Evolutionary conservation across 2,113 vertebrate species (phyloP).

Genomic region (Gavia stellata): DNA sequence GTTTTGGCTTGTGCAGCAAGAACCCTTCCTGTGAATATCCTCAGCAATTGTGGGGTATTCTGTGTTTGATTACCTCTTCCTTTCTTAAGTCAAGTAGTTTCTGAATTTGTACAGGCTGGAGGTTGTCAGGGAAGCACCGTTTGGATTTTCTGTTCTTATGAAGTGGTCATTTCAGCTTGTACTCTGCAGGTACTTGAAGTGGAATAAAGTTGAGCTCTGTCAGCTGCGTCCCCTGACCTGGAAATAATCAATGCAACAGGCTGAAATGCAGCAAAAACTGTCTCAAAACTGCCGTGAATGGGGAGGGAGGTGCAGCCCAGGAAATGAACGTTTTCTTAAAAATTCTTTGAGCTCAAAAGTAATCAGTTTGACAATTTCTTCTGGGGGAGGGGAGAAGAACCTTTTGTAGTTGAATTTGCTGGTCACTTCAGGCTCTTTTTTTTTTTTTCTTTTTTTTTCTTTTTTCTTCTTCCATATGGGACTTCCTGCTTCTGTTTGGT

Average conservation of each 20-base stretch:
- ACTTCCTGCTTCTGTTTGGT: slow-evolving; percentile 32
- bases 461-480: not conserved
- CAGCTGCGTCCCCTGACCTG: slow-evolving; percentile 44
- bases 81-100: not conserved
- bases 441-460: no score
- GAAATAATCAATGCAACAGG: slow-evolving; percentile 47
- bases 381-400: not conserved
- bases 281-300: not conserved
- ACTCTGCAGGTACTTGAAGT: not conserved
- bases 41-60: not conserved
- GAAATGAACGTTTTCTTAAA: not conserved
- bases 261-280: not conserved
- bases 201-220: slow-evolving; percentile 42
- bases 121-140: not conserved
- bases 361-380: not conserved
- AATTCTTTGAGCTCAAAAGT: not conserved
- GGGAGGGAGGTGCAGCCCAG: not conserved
- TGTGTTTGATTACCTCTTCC: not conserved
- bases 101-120: not conserved
- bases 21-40: not conserved
- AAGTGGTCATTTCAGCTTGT: not conserved
- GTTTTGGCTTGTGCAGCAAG: not conserved
- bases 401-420: not conserved
- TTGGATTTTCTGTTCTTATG: not conserved
- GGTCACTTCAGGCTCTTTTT: not conserved